phyloP scores from a whole-genome alignment of 2,113 vertebrate genomes.

The Ciconia boyciana region DNA sequence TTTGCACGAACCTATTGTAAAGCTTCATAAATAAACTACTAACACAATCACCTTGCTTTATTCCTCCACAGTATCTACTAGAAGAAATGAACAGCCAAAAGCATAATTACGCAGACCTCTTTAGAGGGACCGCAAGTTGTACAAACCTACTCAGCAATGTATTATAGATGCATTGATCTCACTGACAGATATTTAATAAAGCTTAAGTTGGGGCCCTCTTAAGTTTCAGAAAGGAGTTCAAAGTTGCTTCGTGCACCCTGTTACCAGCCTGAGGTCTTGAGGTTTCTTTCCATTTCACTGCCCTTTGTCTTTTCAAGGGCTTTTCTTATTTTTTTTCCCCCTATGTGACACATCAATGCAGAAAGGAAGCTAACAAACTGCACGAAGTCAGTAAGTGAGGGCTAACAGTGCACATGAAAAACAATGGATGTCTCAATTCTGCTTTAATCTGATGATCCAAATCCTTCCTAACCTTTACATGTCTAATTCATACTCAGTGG shows the following conservation, averaged over 20 bases:
- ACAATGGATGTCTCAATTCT: not conserved
- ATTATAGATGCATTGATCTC: not conserved
- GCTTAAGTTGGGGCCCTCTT: not conserved
- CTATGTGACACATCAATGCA: not conserved
- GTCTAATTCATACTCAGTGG: not conserved
- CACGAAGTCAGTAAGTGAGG: rapidly evolving
- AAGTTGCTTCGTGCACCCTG: not conserved
- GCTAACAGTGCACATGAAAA: not conserved
- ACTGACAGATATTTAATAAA: not conserved
- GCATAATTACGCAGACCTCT: not conserved
- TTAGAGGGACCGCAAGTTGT: not conserved
- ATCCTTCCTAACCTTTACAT: not conserved
- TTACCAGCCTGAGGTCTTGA: not conserved
- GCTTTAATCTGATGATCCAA: not conserved
- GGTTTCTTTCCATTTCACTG: not conserved
- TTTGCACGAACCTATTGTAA: not conserved
- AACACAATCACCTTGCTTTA: not conserved
- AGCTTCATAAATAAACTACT: not conserved
- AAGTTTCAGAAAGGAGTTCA: not conserved
- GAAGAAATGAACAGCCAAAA: not conserved
- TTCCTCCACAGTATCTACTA: not conserved
- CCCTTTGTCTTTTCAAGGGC: not conserved
- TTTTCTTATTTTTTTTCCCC: not conserved
- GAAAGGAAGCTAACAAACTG: not conserved
- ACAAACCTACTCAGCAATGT: not conserved